phyloP scores from a whole-genome alignment of 2,113 vertebrate genomes.

The Ageneiosus marmoratus region DNA sequence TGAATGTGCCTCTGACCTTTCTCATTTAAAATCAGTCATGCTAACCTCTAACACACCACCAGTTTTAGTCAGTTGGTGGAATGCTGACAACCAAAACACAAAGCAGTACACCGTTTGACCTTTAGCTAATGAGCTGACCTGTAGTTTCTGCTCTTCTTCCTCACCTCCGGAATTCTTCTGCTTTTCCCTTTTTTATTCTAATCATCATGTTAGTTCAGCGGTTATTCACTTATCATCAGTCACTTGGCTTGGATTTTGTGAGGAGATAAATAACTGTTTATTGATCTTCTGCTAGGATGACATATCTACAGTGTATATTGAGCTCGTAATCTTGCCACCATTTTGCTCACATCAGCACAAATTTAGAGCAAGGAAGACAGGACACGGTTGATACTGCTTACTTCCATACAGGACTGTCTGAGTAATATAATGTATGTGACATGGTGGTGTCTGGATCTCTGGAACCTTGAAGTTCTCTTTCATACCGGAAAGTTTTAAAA shows the following conservation, averaged over 20 bases:
- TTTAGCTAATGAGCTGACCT: slow-evolving; percentile 6
- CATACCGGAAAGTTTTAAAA: background rate
- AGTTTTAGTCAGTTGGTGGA: background rate
- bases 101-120: background rate
- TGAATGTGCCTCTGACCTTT: background rate
- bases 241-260: background rate
- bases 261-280: background rate
- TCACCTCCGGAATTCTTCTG: background rate
- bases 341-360: background rate
- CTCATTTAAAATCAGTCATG: background rate
- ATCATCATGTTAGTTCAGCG: background rate
- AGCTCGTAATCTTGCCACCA: background rate
- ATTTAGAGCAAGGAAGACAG: background rate
- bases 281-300: background rate
- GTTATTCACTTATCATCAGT: background rate
- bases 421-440: too few species aligned
- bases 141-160: background rate
- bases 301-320: background rate
- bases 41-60: background rate
- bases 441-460: background rate
- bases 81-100: background rate
- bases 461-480: background rate
- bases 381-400: background rate
- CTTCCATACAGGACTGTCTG: background rate
- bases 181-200: background rate